Conservation (phyloP, 2,888 invertebrate genomes). For the Ypsolopha scabrella region DNA sequence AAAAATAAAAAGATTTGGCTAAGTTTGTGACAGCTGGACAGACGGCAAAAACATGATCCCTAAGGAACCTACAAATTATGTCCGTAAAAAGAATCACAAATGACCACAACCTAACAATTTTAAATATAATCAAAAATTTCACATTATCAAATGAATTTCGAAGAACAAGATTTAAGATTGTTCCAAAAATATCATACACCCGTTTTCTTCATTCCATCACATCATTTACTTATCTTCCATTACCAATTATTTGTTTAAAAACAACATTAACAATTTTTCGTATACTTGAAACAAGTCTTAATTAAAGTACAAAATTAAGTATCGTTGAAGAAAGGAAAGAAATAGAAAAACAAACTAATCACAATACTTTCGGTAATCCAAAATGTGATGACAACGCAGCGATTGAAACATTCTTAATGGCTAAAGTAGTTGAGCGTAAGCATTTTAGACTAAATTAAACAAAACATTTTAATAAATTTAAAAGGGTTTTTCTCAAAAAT, state of each 20-base stretch:
- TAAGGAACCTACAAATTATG: conserved; percentile 1
- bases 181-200: conserved; percentile 50
- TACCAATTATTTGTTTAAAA: conserved; percentile 18
- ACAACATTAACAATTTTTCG: conserved; percentile 47
- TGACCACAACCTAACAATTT: conserved; percentile 62
- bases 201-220: conserved; percentile 49
- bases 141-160: conserved; percentile 35
- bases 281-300: conserved; percentile 61
- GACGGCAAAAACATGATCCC: conserved; percentile 13
- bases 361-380: not conserved
- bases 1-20: conserved; percentile 52
- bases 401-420: conserved; percentile 23
- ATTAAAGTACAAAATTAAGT: conserved; percentile 17
- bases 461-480: conserved; percentile 35
- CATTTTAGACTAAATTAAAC: conserved; percentile 53
- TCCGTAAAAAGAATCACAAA: conserved; percentile 27
- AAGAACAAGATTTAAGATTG: conserved; percentile 35
- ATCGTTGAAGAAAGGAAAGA: not conserved
- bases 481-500: conserved; percentile 40
- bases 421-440: conserved; percentile 67
- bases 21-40: conserved; percentile 43
- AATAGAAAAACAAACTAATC: not conserved
- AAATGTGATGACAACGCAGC: not conserved
- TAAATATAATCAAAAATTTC: conserved; percentile 19
- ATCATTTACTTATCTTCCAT: conserved; percentile 37